Evolutionary conservation across 2,888 invertebrate species (phyloP).

Genomic region (Agrotis segetum): DNA sequence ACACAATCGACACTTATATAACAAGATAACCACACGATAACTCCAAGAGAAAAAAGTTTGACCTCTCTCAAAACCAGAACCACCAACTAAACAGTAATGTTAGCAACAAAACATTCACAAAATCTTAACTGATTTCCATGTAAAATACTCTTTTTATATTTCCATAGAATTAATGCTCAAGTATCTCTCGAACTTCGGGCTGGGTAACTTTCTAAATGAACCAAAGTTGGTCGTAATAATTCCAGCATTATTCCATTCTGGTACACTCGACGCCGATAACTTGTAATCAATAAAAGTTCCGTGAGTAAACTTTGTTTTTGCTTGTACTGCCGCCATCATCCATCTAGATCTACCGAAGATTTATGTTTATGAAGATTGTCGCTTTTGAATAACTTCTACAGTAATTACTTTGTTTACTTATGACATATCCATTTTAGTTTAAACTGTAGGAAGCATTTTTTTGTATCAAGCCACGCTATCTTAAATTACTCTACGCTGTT

Average conservation of each 20-base stretch:
- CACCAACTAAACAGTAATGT: not conserved
- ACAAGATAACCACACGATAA: not conserved
- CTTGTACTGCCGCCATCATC: slow-evolving; percentile 24
- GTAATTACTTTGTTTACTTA: slow-evolving; percentile 26
- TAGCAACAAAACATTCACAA: slow-evolving; percentile 20
- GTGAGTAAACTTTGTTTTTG: slow-evolving; percentile 27
- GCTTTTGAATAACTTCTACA: slow-evolving; percentile 28
- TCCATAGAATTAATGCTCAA: slow-evolving; percentile 33
- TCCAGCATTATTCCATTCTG: slow-evolving; percentile 51
- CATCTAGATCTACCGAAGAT: slow-evolving; percentile 44
- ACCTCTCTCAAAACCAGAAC: not conserved
- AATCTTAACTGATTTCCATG: slow-evolving; percentile 27
- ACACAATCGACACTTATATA: too few species aligned
- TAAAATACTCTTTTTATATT: slow-evolving; percentile 41
- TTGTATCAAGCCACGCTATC: not conserved
- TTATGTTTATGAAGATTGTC: slow-evolving; percentile 48
- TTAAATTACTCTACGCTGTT: too few species aligned
- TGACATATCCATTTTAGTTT: not conserved
- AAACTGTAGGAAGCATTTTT: not conserved
- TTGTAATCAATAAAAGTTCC: slow-evolving; percentile 56
- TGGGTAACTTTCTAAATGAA: slow-evolving; percentile 45
- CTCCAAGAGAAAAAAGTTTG: not conserved
- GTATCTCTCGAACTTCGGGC: slow-evolving; percentile 22
- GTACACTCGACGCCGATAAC: slow-evolving; percentile 37
- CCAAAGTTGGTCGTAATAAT: slow-evolving; percentile 44